Conservation (phyloP, 2,113 vertebrate genomes). For the Xiphorhynchus elegans region DNA sequence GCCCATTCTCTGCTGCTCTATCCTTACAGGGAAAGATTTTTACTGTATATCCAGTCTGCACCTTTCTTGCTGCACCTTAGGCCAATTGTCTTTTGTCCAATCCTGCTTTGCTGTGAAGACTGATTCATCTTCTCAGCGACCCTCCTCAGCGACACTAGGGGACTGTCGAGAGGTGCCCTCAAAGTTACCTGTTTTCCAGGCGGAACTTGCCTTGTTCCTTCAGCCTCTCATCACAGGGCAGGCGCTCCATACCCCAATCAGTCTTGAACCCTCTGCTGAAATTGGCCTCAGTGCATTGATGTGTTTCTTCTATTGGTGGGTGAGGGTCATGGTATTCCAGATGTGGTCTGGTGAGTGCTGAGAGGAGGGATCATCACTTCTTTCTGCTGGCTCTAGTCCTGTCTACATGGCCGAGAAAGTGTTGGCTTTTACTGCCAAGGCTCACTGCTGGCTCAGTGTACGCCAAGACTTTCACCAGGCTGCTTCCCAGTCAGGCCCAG, state of each 20-base stretch:
- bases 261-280: not conserved
- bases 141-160: not conserved
- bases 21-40: not conserved
- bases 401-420: not conserved
- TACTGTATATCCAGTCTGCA: not conserved
- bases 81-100: rapidly evolving
- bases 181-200: not conserved
- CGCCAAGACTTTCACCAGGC: not conserved
- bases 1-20: not conserved
- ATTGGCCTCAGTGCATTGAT: not conserved
- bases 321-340: not conserved
- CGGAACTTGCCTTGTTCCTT: not conserved
- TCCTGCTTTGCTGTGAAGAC: not conserved
- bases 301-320: not conserved
- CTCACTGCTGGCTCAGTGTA: not conserved
- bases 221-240: not conserved
- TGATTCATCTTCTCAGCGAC: not conserved
- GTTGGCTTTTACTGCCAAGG: not conserved
- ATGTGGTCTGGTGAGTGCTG: not conserved
- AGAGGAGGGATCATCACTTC: rapidly evolving
- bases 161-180: not conserved
- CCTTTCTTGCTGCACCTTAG: not conserved
- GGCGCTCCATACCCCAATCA: not conserved
- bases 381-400: not conserved
- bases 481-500: not conserved